Conservation (phyloP, 2,113 vertebrate genomes). For the Brachirus orientalis region DNA sequence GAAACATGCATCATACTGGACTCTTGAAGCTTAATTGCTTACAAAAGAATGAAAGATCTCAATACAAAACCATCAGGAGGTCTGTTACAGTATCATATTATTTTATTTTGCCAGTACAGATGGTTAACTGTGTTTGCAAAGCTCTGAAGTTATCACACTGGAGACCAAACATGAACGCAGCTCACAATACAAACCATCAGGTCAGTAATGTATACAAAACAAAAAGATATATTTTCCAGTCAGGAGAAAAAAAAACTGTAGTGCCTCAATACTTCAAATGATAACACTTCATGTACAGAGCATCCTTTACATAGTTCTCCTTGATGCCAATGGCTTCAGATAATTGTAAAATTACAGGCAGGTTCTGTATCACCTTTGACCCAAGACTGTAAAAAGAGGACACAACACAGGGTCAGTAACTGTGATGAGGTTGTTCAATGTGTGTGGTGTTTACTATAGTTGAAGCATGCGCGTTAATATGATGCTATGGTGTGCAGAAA, state of each 20-base stretch:
- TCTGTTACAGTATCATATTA: constrained; percentile 25
- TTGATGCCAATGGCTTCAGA: constrained; percentile 34
- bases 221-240: constrained; percentile 22
- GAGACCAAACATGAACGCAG: constrained; percentile 44
- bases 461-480: constrained; percentile 66
- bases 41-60: background rate
- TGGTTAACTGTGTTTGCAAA: constrained; percentile 47
- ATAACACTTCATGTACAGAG: constrained; percentile 30
- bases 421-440: constrained; percentile 28
- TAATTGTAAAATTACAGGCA: constrained; percentile 11
- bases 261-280: constrained; percentile 36
- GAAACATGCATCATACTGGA: background rate
- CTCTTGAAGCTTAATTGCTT: background rate
- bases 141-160: constrained; percentile 33
- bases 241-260: constrained; percentile 8
- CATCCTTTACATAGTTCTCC: constrained; percentile 5
- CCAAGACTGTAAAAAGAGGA: constrained; percentile 9
- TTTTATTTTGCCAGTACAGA: constrained; percentile 73
- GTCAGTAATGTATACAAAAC: constrained; percentile 41
- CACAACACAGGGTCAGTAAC: constrained; percentile 25
- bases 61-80: background rate
- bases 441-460: constrained; percentile 33
- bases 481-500: constrained; percentile 26
- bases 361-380: background rate
- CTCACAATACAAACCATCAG: constrained; percentile 21